Evolutionary conservation across 2,113 vertebrate species (phyloP).

Genomic region (Pyrgilauda ruficollis): DNA sequence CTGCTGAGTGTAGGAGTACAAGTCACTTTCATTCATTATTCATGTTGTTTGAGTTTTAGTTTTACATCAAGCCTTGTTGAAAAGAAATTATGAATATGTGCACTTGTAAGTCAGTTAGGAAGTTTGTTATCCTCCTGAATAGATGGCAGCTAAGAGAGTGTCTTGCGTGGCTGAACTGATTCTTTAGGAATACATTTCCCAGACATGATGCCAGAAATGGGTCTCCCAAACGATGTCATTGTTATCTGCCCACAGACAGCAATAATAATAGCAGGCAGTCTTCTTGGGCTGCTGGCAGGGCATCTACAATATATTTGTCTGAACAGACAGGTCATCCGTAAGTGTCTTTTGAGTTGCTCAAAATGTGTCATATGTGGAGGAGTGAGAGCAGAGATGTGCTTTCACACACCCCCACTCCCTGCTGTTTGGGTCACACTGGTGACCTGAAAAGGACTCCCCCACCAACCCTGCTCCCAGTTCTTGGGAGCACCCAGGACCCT

Average conservation of each 20-base stretch:
- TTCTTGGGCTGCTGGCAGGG: not conserved
- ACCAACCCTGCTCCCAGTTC: fast-evolving
- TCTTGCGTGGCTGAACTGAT: not conserved
- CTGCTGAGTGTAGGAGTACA: not conserved
- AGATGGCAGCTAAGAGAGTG: not conserved
- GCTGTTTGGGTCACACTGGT: not conserved
- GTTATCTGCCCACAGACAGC: not conserved
- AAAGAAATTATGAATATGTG: not conserved
- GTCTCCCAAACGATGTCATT: not conserved
- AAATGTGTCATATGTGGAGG: not conserved
- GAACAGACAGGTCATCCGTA: not conserved
- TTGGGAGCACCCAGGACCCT: not conserved
- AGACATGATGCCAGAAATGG: not conserved
- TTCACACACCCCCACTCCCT: not conserved
- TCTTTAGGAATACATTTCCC: not conserved
- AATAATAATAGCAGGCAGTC: not conserved
- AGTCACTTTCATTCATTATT: constrained; percentile 25
- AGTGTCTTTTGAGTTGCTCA: not conserved
- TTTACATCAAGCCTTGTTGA: not conserved
- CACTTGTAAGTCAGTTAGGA: not conserved
- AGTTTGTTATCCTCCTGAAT: not conserved
- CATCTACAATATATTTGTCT: not conserved
- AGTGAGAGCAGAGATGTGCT: not conserved
- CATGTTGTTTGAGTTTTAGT: not conserved
- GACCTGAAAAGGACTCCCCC: not conserved